A percentile compares a stretch with the other conserved stretches of the same genome.
phyloP scores from a whole-genome alignment of 2,797 vertebrate genomes.

The Parauchenoglanis punctatus region DNA sequence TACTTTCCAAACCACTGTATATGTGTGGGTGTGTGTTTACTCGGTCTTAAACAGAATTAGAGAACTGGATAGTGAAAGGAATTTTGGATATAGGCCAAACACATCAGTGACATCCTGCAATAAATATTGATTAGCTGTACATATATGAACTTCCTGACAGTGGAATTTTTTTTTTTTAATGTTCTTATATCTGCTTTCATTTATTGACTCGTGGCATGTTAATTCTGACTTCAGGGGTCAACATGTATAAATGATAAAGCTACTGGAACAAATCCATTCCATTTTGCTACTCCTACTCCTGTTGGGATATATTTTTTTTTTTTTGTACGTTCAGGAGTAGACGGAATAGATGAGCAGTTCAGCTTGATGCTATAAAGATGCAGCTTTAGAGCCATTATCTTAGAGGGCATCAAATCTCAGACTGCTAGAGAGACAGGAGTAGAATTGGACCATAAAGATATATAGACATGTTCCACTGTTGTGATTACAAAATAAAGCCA shows the following conservation, averaged over 20 bases:
- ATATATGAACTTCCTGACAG: neutral
- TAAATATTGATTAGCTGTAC: neutral
- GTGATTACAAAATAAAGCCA: constrained; percentile 47
- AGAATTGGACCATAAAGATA: constrained; percentile 32
- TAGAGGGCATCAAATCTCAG: neutral
- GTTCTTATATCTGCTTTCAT: neutral
- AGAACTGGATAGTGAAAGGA: neutral
- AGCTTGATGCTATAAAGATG: neutral
- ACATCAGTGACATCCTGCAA: neutral
- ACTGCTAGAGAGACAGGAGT: constrained; percentile 16
- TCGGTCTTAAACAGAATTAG: neutral
- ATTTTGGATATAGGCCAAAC: neutral
- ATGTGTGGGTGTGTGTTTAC: neutral
- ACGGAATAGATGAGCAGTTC: neutral
- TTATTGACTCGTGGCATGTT: neutral
- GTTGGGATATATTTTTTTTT: neutral
- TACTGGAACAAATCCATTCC: neutral
- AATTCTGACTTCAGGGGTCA: no score
- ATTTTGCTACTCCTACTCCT: neutral
- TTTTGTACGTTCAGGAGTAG: neutral
- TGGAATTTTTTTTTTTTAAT: neutral
- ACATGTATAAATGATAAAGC: neutral
- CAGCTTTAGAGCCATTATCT: neutral
- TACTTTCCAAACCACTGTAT: neutral
- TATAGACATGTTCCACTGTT: constrained; percentile 46